Conservation (phyloP, 2,113 vertebrate genomes). For the Chaetodon trifascialis region DNA sequence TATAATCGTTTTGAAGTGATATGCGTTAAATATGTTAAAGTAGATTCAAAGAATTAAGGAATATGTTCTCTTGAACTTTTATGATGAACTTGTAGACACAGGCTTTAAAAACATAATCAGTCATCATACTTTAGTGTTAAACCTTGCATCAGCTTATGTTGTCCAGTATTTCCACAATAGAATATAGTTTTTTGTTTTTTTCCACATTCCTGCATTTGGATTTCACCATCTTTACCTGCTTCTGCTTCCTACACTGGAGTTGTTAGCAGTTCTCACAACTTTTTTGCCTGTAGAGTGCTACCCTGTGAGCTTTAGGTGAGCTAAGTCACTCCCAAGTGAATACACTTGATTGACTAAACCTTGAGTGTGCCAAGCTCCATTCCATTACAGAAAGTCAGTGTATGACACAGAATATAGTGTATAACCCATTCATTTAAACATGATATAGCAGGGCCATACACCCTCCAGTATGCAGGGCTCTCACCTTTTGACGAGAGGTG, state of each 20-base stretch:
- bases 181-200: background rate
- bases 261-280: background rate
- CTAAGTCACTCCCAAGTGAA: too few relatives aligned
- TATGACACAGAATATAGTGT: too few relatives aligned
- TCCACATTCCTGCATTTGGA: background rate
- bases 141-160: background rate
- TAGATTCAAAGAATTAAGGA: background rate
- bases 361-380: too few relatives aligned
- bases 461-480: background rate
- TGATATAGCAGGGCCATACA: background rate
- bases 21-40: background rate
- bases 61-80: background rate
- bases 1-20: background rate
- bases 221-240: background rate
- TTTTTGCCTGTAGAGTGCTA: too few relatives aligned
- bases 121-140: background rate
- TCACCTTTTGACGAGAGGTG: background rate
- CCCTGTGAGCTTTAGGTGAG: too few relatives aligned
- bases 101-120: background rate
- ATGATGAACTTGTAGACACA: background rate
- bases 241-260: background rate
- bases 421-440: too few relatives aligned
- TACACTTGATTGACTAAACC: too few relatives aligned
- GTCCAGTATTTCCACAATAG: background rate
- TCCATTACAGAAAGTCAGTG: too few relatives aligned